phyloP scores from a whole-genome alignment of 2,113 vertebrate species.

The Psilopogon haemacephalus region DNA sequence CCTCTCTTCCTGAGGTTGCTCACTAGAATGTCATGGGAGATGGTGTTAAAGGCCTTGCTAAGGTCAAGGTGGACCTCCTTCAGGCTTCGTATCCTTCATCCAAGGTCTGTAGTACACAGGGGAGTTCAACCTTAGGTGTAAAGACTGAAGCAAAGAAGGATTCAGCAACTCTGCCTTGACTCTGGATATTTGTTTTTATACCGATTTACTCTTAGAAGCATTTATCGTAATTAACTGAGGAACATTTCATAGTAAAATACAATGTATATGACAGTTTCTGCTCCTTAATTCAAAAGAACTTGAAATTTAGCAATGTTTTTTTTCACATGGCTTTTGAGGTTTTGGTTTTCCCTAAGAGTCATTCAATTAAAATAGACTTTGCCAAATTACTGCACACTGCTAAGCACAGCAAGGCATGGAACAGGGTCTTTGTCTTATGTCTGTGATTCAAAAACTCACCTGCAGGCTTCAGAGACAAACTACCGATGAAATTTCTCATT shows the following conservation, averaged over 20 bases:
- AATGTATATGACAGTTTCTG: fast-evolving
- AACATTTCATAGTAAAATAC: not conserved
- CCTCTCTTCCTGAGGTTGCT: too few relatives aligned
- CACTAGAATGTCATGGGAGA: too few relatives aligned
- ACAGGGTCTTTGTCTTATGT: not conserved
- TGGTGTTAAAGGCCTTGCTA: too few relatives aligned
- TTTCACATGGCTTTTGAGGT: not conserved
- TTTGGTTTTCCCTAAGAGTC: not conserved
- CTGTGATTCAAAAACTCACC: not conserved
- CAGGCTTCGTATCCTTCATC: too few relatives aligned
- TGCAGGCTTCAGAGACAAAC: not conserved
- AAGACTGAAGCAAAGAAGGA: too few relatives aligned
- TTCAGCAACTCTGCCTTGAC: too few relatives aligned
- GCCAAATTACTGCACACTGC: not conserved
- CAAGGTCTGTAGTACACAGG: too few relatives aligned
- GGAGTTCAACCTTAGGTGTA: too few relatives aligned
- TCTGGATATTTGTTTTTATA: not conserved
- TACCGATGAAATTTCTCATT: not conserved
- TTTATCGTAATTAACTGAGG: not conserved
- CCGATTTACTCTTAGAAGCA: not conserved
- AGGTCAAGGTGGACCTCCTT: too few relatives aligned
- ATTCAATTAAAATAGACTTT: not conserved
- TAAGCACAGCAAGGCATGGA: not conserved
- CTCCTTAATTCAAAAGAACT: not conserved
- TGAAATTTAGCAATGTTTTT: not conserved